Evolutionary conservation across 2,888 invertebrate species (phyloP), one percentile per base, ranked within the genome.

Genomic region (Thymelicus acteon): DNA sequence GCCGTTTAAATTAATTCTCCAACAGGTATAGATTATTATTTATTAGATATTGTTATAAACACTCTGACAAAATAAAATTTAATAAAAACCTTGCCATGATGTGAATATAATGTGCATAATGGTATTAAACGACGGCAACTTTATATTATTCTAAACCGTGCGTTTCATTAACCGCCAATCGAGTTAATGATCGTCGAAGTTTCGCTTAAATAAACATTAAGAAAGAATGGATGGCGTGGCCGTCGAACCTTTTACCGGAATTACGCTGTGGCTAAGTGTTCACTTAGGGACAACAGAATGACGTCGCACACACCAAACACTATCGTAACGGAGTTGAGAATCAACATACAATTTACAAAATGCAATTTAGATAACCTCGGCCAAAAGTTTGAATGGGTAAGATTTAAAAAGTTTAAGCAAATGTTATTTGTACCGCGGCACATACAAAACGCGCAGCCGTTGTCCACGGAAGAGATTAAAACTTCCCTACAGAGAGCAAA

Each of bases 121-220:
- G 84, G 86, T 87, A 80, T 75, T 70, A 77, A 76, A 80, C 80
- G 79, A 78, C 63, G 69, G 70, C 76, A 75, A 78, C 75, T 76
- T 77, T 76, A 82, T 85, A 85, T 87, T 84, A 85, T 82, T 86
- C 83, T 84, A 85, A 87, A 83, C 83, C 80, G 80, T 77, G 78
- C 79, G 84, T 88, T 89, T 90, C 87, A 90, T 90, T 89, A 87
- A 86, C 85, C 86, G 78, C 84, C 89, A 89, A 90, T 90, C 84
- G 83, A 77, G 86, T 87, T 90, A 91, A 91, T 90, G 88, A 91
- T 84, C 82, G 82, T 83, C 83, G 83, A 91, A 90, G 82, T 90
- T 91, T 88, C 90, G 87, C 90, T 91, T 88, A 91, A 90, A 91
- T 89, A 90, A 90, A 90, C 90, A 91, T 91, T 89, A 89, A 86